Conservation (phyloP, 2,888 invertebrate genomes). For the Anodontia alba region DNA sequence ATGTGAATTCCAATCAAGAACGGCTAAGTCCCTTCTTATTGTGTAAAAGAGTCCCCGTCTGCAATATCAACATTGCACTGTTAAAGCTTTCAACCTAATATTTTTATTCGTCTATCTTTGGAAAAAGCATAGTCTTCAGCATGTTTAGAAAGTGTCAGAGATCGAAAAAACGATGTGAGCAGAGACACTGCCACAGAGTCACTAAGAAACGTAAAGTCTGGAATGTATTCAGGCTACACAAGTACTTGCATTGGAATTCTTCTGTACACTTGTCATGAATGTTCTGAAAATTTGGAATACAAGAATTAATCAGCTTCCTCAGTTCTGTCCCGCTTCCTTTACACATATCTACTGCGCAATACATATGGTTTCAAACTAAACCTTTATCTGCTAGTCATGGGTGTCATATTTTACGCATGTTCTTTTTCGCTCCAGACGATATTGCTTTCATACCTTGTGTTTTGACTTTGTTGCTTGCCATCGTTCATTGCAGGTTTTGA, state of each 20-base stretch:
- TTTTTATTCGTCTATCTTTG: slow-evolving; percentile 19
- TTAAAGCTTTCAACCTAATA: slow-evolving; percentile 37
- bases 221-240: background rate
- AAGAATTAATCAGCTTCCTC: slow-evolving; percentile 17
- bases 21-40: slow-evolving; percentile 4
- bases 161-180: slow-evolving; percentile 10
- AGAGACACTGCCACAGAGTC: slow-evolving; percentile 14
- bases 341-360: slow-evolving; percentile 25
- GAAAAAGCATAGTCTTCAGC: slow-evolving; percentile 25
- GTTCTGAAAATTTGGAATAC: slow-evolving; percentile 29
- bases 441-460: slow-evolving; percentile 10
- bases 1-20: slow-evolving; percentile 33
- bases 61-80: slow-evolving; percentile 19
- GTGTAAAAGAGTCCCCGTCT: background rate
- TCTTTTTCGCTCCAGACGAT: slow-evolving; percentile 9
- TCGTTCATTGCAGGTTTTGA: slow-evolving; percentile 29
- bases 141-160: slow-evolving; percentile 11
- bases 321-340: background rate
- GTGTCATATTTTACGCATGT: slow-evolving; percentile 20
- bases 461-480: slow-evolving; percentile 36
- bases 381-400: no score
- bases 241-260: slow-evolving; percentile 11
- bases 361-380: slow-evolving; percentile 5
- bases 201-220: slow-evolving; percentile 14
- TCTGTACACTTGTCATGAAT: slow-evolving; percentile 9